A percentile compares a stretch with the other conserved stretches of the same genome.
Conservation (phyloP, 2,797 vertebrate species). For the Phrynocephalus guinanensis region DNA sequence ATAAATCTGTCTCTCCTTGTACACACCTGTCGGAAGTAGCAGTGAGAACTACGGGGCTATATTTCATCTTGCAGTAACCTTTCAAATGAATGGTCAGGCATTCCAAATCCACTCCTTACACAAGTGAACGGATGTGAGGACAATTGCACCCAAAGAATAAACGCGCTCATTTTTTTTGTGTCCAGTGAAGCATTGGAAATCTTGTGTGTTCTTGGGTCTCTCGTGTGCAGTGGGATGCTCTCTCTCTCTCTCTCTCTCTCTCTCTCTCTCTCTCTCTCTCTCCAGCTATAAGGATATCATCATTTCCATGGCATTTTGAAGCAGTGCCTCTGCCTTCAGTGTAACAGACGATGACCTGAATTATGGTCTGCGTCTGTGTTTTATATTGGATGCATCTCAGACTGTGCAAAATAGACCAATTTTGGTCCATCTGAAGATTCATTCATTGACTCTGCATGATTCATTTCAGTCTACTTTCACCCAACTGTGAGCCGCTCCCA, state of each 20-base stretch:
- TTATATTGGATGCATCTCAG: not conserved
- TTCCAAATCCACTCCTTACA: not conserved
- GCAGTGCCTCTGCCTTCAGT: slow-evolving; percentile 37
- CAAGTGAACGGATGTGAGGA: slow-evolving; percentile 7
- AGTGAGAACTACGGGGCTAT: not conserved
- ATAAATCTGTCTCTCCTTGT: not conserved
- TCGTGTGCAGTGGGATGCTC: slow-evolving; percentile 18
- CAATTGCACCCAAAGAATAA: slow-evolving; percentile 13
- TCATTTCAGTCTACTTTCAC: too few relatives aligned
- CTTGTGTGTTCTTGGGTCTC: slow-evolving; percentile 18
- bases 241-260: not conserved
- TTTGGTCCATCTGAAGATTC: not conserved
- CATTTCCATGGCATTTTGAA: slow-evolving; percentile 47
- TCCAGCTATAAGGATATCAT: slow-evolving; percentile 38
- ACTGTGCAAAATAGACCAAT: accelerated
- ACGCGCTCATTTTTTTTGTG: slow-evolving; percentile 29
- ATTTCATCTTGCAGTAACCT: slow-evolving; percentile 4
- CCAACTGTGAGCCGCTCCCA: too few relatives aligned
- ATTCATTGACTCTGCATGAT: not conserved
- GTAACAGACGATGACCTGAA: slow-evolving; percentile 33
- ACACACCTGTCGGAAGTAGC: not conserved
- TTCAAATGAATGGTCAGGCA: slow-evolving; percentile 27
- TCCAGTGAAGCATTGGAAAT: slow-evolving; percentile 44
- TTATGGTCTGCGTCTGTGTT: slow-evolving; percentile 32
- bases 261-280: slow-evolving; percentile 33